Evolutionary conservation across 1,140 invertebrate genomes (phyloP), one percentile per base, ranked within the genome.

Genomic region (Gonioctena quinquepunctata): DNA sequence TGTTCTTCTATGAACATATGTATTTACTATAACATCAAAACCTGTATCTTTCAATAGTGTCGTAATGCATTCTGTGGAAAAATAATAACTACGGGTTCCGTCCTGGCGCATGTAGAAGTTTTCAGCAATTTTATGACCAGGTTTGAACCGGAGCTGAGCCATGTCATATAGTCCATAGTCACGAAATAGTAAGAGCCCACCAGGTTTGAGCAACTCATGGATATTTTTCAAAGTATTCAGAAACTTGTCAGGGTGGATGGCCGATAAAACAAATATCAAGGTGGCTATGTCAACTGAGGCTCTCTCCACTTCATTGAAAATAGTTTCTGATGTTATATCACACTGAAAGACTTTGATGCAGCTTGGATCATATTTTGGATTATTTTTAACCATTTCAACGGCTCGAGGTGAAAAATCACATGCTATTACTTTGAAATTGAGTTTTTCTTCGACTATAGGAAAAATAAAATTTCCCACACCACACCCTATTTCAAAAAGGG

Each of bases 141-240:
- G 89, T 73, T 95, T 92, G 82, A 99, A 99, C 59, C 97, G 85
- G 2, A 99, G 78, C 83, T 99, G 97, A 2, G 98, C 95, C 91
- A 99, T 94, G 84, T 99, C 98, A 81, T 98, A 96, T n/a, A 96
- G 83, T 0, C 96, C 98, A 84, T 99, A 99, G 86, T 99, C 98
- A 76, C 98, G 85, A 76, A 99, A 96, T 3, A 99, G 82, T 2
- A 99, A 80, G 28, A 94, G 80, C 13, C 96, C 97, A 18, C 92
- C 94, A 0, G 91, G 92, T 71, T 90, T 90, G 0, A 99, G 83
- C 5, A 93, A 82, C 69, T 86, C 81, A 73, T 84, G 89, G 2
- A 96, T 81, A 83, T 94, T 96, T 54, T 82, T 77, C 0, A 96
- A 81, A 7, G 91, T 92, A 33, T 81, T 82, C 13, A 71, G 25